phyloP scores from a whole-genome alignment of 2,888 invertebrate species.

The Tetragonula carbonaria region DNA sequence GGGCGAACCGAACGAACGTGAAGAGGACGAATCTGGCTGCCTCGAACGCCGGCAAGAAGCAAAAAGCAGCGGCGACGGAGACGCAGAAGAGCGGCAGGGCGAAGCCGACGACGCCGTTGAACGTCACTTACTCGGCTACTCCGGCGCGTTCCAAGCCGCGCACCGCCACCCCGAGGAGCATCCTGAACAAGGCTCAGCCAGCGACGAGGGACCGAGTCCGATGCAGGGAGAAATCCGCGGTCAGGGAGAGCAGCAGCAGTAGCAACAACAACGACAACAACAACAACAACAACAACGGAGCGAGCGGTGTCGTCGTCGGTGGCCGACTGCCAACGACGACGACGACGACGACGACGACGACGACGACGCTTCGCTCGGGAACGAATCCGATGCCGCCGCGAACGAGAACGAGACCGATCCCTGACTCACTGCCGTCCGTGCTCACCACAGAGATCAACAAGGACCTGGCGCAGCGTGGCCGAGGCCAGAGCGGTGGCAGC shows the following conservation, averaged over 20 bases:
- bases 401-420: conserved; percentile 77
- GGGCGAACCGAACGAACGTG: conserved; percentile 65
- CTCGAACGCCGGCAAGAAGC: conserved; percentile 84
- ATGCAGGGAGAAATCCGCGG: conserved; percentile 86
- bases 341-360: neutral
- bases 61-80: conserved; percentile 86
- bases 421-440: conserved; percentile 80
- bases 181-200: conserved; percentile 84
- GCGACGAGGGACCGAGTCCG: conserved; percentile 87
- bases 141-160: conserved; percentile 86
- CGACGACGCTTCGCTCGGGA: conserved; percentile 76
- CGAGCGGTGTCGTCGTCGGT: conserved; percentile 69
- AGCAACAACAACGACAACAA: neutral
- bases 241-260: conserved; percentile 82
- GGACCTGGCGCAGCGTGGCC: conserved; percentile 79
- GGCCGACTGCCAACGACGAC: conserved; percentile 82
- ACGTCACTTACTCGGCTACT: conserved; percentile 68
- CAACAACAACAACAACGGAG: too few relatives aligned
- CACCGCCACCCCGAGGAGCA: conserved; percentile 81
- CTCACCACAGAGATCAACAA: conserved; percentile 81
- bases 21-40: conserved; percentile 57
- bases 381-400: conserved; percentile 43
- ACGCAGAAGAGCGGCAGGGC: conserved; percentile 79
- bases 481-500: conserved; percentile 36
- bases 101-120: conserved; percentile 56